A percentile compares a stretch with the other conserved stretches of the same genome.
Evolutionary conservation across 2,113 vertebrate species (phyloP).

Genomic region (Rhabdornis inornatus): DNA sequence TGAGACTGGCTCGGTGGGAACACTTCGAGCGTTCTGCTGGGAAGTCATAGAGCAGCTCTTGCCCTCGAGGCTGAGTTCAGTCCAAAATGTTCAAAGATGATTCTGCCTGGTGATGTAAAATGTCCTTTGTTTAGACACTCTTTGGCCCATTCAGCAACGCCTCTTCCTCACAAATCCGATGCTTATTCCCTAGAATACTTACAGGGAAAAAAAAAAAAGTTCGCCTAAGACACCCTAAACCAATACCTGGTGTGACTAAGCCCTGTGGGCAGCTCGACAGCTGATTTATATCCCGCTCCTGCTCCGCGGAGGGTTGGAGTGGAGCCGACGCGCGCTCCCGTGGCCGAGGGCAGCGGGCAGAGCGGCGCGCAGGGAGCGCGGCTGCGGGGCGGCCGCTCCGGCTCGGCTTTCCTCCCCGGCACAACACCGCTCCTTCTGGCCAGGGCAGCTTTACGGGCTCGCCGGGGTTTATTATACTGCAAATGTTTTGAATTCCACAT

Average conservation of each 20-base stretch:
- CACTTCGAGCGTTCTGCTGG: background rate
- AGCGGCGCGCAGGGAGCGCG: background rate
- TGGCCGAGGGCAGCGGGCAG: slow-evolving; percentile 8
- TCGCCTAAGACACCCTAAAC: slow-evolving; percentile 55
- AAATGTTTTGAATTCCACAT: slow-evolving; percentile 64
- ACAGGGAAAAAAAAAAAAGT: background rate
- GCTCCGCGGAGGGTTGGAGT: slow-evolving; percentile 24
- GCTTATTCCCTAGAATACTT: slow-evolving; percentile 63
- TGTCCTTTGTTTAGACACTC: slow-evolving; percentile 12
- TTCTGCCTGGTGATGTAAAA: slow-evolving; percentile 14
- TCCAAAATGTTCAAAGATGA: background rate
- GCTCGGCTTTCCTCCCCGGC: slow-evolving; percentile 16
- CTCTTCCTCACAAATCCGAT: slow-evolving; percentile 37
- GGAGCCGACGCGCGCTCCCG: slow-evolving; percentile 3
- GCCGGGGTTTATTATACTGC: slow-evolving; percentile 46
- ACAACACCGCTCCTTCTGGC: slow-evolving; percentile 53
- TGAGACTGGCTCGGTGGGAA: background rate
- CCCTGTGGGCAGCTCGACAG: slow-evolving; percentile 42
- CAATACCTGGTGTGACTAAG: slow-evolving; percentile 65
- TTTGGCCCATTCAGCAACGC: background rate
- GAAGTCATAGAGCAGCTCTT: background rate
- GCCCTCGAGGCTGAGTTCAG: background rate
- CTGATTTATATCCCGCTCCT: slow-evolving; percentile 61
- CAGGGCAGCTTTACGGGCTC: slow-evolving; percentile 34
- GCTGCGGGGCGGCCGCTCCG: slow-evolving; percentile 27